Evolutionary conservation across 2,113 vertebrate genomes (phyloP), one percentile per base, ranked within the genome.

Genomic region (Beaufortia kweichowensis): DNA sequence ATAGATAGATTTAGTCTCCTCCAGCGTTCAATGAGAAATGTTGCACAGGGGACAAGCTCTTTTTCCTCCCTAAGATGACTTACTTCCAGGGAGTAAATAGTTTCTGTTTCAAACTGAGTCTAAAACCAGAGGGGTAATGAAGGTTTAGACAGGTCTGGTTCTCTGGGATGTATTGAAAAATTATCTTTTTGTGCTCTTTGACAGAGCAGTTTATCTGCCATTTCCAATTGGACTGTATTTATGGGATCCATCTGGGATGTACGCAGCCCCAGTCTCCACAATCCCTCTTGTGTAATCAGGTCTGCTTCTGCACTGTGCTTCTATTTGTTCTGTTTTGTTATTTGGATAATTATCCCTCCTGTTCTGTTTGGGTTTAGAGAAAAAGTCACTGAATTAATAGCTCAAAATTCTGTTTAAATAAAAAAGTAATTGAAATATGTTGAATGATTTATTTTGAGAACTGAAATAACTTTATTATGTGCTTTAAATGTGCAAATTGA

Each of bases 41-140:
- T 67, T 77, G 11, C 85, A 83, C 29, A 5, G 4, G 79, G 83
- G 81, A 83, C 62, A 31, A 28, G 70, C 50, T 60, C 65, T 66
- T 39, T 81, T 80, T 79, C 76, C 75, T 43, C 75, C 53, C 6
- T 64, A 75, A 68, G 72, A 82, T 82, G 66, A 80, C 80, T 84
- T 81, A 79, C 76, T 84, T 82, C 81, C 81, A 82, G 64, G 76
- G 69, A 86, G 75, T 65, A 64, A 81, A 75, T 35, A 61, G 57
- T 76, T 82, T 79, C 69, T 77, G 68, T 76, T 79, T 73, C 68
- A 60, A 39, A 29, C 75, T 21, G 3, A 48, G 29, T 76, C 72
- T 71, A 77, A 79, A 81, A 74, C 71, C 59, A 75, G 74, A 70
- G 56, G 65, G 65, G 43, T 80, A 79, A 82, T 78, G 78, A 78